Percentiles rank a stretch among this genome's conserved stretches.
Conservation (phyloP, 2,113 vertebrate species). For the Struthio camelus region DNA sequence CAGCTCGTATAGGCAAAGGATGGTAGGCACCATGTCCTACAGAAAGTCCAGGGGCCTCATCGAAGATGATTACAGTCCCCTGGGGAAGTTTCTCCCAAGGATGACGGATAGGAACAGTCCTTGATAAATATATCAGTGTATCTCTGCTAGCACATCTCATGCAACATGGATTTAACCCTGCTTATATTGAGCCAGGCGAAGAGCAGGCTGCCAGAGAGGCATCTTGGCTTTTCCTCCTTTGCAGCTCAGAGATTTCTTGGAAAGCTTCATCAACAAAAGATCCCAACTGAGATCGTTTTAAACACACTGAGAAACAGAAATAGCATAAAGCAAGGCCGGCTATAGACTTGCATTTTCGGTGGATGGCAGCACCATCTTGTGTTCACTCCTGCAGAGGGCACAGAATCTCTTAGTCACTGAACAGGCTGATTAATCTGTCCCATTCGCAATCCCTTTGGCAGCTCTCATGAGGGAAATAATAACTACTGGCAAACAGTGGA, state of each 20-base stretch:
- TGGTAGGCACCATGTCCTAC: neutral
- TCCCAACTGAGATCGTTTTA: neutral
- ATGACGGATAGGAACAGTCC: neutral
- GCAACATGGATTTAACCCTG: neutral
- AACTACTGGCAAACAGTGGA: neutral
- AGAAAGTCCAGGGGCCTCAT: neutral
- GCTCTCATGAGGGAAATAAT: neutral
- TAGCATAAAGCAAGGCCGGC: neutral
- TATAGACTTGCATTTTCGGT: neutral
- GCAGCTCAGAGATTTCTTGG: neutral
- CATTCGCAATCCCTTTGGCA: neutral
- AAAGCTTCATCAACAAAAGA: neutral
- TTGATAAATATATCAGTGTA: neutral
- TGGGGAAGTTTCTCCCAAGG: neutral
- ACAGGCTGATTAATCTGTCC: neutral
- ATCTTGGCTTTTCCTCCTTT: neutral
- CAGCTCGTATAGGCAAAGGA: neutral
- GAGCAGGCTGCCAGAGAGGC: neutral
- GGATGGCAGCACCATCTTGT: constrained; percentile 57
- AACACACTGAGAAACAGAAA: neutral
- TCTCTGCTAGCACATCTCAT: neutral
- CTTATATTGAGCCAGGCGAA: neutral
- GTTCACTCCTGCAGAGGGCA: neutral
- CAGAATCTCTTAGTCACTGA: neutral
- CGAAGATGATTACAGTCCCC: neutral